A percentile compares a stretch with the other conserved stretches of the same genome.
phyloP scores from a whole-genome alignment of 1,140 invertebrate genomes.

The Drosophila leontia region DNA sequence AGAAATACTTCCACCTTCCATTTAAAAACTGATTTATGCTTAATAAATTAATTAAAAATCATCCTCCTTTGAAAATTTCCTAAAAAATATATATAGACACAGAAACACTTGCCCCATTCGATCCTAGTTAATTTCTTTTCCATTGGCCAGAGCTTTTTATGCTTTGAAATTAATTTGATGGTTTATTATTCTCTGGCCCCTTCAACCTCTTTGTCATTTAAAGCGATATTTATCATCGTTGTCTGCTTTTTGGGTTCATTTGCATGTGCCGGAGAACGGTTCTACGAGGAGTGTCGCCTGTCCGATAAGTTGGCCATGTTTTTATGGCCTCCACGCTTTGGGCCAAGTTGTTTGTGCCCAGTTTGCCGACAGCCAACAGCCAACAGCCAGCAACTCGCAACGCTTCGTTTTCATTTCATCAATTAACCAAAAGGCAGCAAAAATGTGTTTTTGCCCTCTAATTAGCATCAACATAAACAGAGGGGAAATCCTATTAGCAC shows the following conservation, averaged over 20 bases:
- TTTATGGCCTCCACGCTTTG: slow-evolving; percentile 37
- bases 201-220: slow-evolving; percentile 64
- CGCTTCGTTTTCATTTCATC: slow-evolving; percentile 73
- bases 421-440: slow-evolving; percentile 77
- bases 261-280: slow-evolving; percentile 16
- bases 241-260: slow-evolving; percentile 57
- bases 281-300: slow-evolving; percentile 57
- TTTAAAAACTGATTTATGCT: no score
- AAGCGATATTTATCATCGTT: slow-evolving; percentile 77
- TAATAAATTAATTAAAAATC: no score
- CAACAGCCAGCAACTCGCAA: no score
- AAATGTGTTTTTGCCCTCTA: slow-evolving; percentile 79
- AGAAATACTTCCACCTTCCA: no score
- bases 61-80: not conserved
- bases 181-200: slow-evolving; percentile 59
- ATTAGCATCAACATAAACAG: slow-evolving; percentile 81
- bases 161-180: slow-evolving; percentile 71
- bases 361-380: not conserved
- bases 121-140: slow-evolving; percentile 3
- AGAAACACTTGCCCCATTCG: not conserved
- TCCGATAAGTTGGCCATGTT: slow-evolving; percentile 65
- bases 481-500: slow-evolving; percentile 75
- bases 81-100: not conserved
- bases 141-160: slow-evolving; percentile 11
- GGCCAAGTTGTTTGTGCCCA: slow-evolving; percentile 43